phyloP scores from a whole-genome alignment of 2,113 vertebrate species.

The Ardeotis arabs region DNA sequence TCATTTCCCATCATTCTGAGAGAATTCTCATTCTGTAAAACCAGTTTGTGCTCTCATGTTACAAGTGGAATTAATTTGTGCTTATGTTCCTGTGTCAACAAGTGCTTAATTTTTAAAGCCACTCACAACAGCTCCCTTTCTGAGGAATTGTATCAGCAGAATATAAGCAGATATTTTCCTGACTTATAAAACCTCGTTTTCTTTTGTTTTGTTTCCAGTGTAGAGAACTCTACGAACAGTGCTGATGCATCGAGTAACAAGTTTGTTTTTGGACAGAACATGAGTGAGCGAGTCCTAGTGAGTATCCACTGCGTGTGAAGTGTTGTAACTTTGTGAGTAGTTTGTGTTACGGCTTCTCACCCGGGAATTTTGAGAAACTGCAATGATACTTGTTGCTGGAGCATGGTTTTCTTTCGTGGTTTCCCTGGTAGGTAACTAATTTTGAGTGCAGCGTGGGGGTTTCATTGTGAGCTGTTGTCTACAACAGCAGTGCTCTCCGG shows the following conservation, averaged over 20 bases:
- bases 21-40: background rate
- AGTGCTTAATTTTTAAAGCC: background rate
- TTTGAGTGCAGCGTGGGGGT: rapidly evolving
- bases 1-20: background rate
- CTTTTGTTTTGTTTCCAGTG: conserved; percentile 69
- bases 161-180: background rate
- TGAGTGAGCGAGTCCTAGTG: conserved; percentile 96
- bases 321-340: background rate
- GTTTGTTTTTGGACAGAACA: conserved; percentile 98
- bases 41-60: background rate
- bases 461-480: background rate
- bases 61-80: background rate
- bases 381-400: background rate
- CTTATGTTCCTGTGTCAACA: background rate
- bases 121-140: background rate
- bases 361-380: background rate
- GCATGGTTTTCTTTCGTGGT: background rate
- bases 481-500: background rate
- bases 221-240: conserved; percentile 86
- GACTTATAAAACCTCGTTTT: background rate
- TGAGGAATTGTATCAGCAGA: background rate
- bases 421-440: background rate
- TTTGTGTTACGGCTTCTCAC: rapidly evolving
- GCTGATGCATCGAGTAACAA: conserved; percentile 86
- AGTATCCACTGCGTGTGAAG: conserved; percentile 53